Evolutionary conservation across 2,888 invertebrate genomes (phyloP).

Genomic region (Acanthosepion lycidas): DNA sequence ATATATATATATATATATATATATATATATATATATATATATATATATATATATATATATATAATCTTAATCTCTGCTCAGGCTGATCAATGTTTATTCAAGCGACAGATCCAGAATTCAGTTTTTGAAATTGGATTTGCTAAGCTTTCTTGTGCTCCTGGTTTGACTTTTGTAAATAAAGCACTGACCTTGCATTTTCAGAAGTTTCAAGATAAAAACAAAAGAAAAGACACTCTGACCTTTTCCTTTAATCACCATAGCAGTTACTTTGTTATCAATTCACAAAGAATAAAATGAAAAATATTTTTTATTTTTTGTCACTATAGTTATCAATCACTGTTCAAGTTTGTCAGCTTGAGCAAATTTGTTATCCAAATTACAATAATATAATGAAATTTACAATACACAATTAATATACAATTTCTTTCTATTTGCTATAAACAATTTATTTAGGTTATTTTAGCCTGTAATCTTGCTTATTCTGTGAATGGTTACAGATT

Average conservation of each 20-base stretch:
- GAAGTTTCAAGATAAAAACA: neutral
- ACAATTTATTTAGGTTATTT: too few species aligned
- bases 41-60: neutral
- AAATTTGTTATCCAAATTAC: neutral
- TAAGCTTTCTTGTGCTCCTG: neutral
- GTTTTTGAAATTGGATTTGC: neutral
- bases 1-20: neutral
- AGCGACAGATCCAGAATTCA: neutral
- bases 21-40: neutral
- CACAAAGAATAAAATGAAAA: neutral
- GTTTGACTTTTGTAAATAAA: constrained; percentile 4
- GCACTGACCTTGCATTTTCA: neutral
- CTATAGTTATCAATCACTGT: neutral
- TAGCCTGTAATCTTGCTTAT: too few species aligned
- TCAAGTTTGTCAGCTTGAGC: neutral
- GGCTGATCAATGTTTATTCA: constrained; percentile 21
- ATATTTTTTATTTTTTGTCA: neutral
- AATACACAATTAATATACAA: neutral
- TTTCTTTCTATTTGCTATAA: too few species aligned
- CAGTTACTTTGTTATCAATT: neutral
- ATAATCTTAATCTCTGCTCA: neutral
- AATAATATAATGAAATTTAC: neutral
- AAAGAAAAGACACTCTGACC: neutral
- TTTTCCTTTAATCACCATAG: neutral
- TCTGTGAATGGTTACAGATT: too few species aligned